Conservation (phyloP, 2,888 invertebrate genomes). For the Merodon equestris region DNA sequence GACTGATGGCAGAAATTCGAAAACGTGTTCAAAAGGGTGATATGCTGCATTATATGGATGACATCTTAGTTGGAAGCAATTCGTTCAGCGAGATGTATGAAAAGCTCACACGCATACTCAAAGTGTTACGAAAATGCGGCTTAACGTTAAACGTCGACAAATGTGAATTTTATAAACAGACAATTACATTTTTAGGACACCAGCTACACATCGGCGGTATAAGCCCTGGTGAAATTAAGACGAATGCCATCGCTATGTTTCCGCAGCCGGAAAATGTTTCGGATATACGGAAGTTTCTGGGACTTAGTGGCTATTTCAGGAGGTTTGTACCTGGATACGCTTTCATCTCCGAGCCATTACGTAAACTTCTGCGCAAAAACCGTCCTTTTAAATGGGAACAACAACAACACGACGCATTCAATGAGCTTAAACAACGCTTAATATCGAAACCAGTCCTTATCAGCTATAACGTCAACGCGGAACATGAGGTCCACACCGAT, state of each 20-base stretch:
- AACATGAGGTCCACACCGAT: slow-evolving; percentile 14
- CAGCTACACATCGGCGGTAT: neutral
- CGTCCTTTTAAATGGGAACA: neutral
- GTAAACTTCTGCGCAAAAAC: neutral
- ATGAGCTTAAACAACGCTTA: neutral
- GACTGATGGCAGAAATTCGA: neutral
- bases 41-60: slow-evolving; percentile 15
- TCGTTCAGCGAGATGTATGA: neutral
- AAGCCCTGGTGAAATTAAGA: neutral
- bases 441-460: neutral
- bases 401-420: neutral
- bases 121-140: neutral
- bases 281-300: slow-evolving; percentile 12
- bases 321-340: neutral
- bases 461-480: neutral
- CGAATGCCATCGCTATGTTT: slow-evolving; percentile 5
- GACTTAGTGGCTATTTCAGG: slow-evolving; percentile 10
- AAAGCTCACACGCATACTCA: neutral
- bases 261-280: slow-evolving; percentile 4
- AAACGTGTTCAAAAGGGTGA: neutral
- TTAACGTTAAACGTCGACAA: neutral
- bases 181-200: slow-evolving; percentile 4
- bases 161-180: neutral
- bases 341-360: neutral
- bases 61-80: neutral